Percentiles rank a stretch among this genome's conserved stretches.
phyloP scores from a whole-genome alignment of 2,113 vertebrate species.

The Eurystomus gularis region DNA sequence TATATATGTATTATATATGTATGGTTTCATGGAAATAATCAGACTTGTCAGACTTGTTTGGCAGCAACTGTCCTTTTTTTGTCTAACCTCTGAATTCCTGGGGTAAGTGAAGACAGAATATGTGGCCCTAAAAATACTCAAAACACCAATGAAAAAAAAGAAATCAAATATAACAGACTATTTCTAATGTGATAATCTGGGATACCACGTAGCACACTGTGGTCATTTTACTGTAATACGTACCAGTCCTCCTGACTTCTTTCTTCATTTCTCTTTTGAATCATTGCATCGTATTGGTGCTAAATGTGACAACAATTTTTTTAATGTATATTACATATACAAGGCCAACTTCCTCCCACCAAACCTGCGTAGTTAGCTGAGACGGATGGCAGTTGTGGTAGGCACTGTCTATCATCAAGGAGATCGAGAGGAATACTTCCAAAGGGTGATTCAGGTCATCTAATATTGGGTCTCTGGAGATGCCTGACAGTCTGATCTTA shows the following conservation, averaged over 20 bases:
- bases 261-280: not conserved
- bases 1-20: not conserved
- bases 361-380: not conserved
- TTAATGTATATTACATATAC: not conserved
- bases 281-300: not conserved
- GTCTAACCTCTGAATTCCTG: not conserved
- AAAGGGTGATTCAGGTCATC: not conserved
- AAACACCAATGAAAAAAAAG: not conserved
- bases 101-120: not conserved
- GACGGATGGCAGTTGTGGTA: not conserved
- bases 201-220: not conserved
- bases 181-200: constrained; percentile 9
- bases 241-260: not conserved
- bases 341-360: not conserved
- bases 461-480: not conserved
- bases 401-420: not conserved
- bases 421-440: not conserved
- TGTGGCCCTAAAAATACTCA: not conserved
- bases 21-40: not conserved
- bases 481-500: not conserved
- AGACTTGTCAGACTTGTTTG: not conserved
- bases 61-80: not conserved
- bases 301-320: not conserved
- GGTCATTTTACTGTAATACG: not conserved
- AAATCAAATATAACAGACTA: not conserved